Conservation (phyloP, 1,140 invertebrate genomes). For the Pectinophora gossypiella region DNA sequence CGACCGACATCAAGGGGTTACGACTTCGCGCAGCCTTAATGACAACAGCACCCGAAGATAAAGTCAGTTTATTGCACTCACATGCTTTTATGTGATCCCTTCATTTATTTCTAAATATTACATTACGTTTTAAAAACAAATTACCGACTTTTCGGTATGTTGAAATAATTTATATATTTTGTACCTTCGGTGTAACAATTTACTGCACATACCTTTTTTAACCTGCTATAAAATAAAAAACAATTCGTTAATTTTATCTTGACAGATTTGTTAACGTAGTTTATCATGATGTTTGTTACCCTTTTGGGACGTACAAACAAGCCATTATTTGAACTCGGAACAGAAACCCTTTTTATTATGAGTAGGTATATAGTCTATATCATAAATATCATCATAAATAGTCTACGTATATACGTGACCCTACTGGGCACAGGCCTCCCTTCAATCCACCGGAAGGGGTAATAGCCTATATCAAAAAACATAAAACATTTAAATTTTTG, state of each 20-base stretch:
- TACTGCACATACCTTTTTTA: neutral
- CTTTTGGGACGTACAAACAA: too few relatives aligned
- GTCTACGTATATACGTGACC: too few relatives aligned
- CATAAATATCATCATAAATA: too few relatives aligned
- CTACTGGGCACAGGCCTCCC: too few relatives aligned
- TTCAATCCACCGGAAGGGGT: too few relatives aligned
- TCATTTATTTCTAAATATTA: slow-evolving; percentile 25
- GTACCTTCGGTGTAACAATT: neutral
- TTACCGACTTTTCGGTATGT: too few relatives aligned
- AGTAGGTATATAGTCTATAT: too few relatives aligned
- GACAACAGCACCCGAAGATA: slow-evolving; percentile 55
- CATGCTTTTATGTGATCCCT: slow-evolving; percentile 33
- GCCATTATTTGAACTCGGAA: too few relatives aligned
- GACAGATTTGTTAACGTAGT: neutral
- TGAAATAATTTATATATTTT: neutral
- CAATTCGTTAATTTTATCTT: neutral
- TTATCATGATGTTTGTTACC: neutral
- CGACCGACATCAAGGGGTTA: slow-evolving; percentile 57
- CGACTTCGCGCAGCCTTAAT: slow-evolving; percentile 51
- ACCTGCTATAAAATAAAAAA: neutral
- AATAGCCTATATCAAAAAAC: too few relatives aligned
- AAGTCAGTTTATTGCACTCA: slow-evolving; percentile 48
- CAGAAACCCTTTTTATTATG: too few relatives aligned
- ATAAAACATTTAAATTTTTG: neutral
- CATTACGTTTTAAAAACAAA: too few relatives aligned